These are phyloP conservation scores for Uloborus plumipes DNA, from an alignment of 2,888 invertebrate genomes.

Conservation along the genomic window DNA sequence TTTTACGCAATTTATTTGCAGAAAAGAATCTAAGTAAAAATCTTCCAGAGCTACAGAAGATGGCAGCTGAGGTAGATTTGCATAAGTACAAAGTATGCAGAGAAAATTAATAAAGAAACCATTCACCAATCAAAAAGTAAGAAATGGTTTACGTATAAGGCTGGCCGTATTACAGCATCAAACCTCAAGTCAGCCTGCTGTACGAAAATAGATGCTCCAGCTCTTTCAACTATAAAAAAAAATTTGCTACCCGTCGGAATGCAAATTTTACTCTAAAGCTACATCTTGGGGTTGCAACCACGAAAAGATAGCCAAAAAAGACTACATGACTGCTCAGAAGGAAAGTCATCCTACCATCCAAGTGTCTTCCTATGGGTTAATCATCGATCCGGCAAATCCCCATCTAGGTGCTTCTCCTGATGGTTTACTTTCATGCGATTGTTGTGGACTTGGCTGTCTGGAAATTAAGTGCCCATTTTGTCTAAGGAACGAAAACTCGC, in stretches of 20 bases:
- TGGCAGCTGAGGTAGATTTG: neutral
- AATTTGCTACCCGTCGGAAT: neutral
- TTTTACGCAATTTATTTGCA: neutral
- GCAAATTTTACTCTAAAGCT: neutral
- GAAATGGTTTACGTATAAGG: neutral
- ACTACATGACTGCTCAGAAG: neutral
- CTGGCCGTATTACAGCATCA: neutral
- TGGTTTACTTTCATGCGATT: neutral
- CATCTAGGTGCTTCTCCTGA: neutral
- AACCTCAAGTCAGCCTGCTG: neutral
- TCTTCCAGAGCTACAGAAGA: neutral
- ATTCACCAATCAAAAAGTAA: neutral
- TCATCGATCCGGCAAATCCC: neutral
- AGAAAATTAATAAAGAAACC: neutral
- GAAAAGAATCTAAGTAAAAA: neutral
- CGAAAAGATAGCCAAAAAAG: neutral
- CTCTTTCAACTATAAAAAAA: neutral
- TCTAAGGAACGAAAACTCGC: neutral
- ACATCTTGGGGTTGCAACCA: neutral
- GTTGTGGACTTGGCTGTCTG: neutral
- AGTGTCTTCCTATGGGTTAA: neutral
- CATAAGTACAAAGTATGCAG: neutral
- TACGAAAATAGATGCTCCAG: neutral
- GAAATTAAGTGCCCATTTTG: slow-evolving; percentile 1
- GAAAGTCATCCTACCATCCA: neutral